Conservation (phyloP, 2,888 invertebrate genomes). For the Fragum whitleyi region DNA sequence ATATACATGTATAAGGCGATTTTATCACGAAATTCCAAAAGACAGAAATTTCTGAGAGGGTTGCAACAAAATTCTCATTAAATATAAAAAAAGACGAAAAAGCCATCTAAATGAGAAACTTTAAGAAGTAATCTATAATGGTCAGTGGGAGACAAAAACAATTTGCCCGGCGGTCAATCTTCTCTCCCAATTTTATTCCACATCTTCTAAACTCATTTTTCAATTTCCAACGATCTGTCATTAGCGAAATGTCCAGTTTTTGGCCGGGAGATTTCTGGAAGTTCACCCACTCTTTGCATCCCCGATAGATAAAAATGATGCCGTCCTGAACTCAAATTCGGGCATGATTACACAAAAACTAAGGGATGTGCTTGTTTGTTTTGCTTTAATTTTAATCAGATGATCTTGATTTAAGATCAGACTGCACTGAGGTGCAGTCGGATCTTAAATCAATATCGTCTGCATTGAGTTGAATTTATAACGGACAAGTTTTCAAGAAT, state of each 20-base stretch:
- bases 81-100: conserved; percentile 6
- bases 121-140: conserved; percentile 22
- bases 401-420: neutral
- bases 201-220: conserved; percentile 35
- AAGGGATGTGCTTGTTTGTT: no score
- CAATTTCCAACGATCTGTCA: conserved; percentile 32
- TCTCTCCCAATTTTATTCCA: conserved; percentile 22
- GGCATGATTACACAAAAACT: no score
- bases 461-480: neutral
- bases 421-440: conserved; percentile 21
- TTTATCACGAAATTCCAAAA: no score
- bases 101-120: conserved; percentile 1
- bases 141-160: conserved; percentile 30
- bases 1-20: no score
- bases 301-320: neutral
- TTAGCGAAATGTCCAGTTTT: conserved; percentile 24
- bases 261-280: conserved; percentile 17
- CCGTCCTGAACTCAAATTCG: no score
- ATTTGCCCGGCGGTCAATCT: conserved; percentile 30
- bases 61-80: neutral
- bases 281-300: neutral
- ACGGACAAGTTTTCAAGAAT: conserved; percentile 36
- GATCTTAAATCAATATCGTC: neutral
- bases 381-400: neutral
- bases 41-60: neutral